phyloP scores from a whole-genome alignment of 2,888 invertebrate species.

The Monochamus alternatus region DNA sequence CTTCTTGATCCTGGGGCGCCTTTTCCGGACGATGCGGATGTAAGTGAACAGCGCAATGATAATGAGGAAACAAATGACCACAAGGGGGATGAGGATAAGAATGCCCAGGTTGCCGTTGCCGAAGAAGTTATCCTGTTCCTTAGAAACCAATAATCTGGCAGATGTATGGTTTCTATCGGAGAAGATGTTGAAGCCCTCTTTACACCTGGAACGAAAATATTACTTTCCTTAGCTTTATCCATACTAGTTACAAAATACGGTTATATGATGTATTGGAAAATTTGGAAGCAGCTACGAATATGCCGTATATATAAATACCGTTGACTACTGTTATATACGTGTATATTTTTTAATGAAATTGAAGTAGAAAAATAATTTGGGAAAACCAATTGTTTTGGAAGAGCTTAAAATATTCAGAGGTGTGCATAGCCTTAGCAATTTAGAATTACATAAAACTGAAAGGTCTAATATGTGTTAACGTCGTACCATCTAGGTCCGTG shows the following conservation, averaged over 20 bases:
- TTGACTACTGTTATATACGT: neutral
- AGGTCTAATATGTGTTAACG: too few relatives aligned
- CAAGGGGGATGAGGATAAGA: slow-evolving; percentile 49
- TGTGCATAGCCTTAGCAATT: too few relatives aligned
- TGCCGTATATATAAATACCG: too few relatives aligned
- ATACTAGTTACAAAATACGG: too few relatives aligned
- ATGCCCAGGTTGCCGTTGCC: slow-evolving; percentile 54
- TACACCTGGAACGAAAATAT: slow-evolving; percentile 40
- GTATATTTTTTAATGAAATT: neutral
- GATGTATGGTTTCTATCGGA: slow-evolving; percentile 45
- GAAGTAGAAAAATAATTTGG: too few relatives aligned
- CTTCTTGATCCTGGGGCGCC: slow-evolving; percentile 78
- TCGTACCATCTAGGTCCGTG: too few relatives aligned
- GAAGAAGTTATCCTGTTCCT: slow-evolving; percentile 40
- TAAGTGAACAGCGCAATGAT: slow-evolving; percentile 55
- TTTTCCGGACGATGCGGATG: slow-evolving; percentile 54
- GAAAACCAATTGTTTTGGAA: too few relatives aligned
- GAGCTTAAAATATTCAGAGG: too few relatives aligned
- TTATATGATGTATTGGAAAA: too few relatives aligned
- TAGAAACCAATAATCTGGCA: slow-evolving; percentile 39
- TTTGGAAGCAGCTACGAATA: too few relatives aligned
- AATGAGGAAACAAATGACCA: slow-evolving; percentile 54
- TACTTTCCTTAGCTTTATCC: too few relatives aligned
- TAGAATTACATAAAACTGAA: too few relatives aligned
- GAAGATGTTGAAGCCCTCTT: slow-evolving; percentile 32